Base-by-base conservation (phyloP, 2,797 vertebrate genomes). In the Urosaurus nigricauda region DNA sequence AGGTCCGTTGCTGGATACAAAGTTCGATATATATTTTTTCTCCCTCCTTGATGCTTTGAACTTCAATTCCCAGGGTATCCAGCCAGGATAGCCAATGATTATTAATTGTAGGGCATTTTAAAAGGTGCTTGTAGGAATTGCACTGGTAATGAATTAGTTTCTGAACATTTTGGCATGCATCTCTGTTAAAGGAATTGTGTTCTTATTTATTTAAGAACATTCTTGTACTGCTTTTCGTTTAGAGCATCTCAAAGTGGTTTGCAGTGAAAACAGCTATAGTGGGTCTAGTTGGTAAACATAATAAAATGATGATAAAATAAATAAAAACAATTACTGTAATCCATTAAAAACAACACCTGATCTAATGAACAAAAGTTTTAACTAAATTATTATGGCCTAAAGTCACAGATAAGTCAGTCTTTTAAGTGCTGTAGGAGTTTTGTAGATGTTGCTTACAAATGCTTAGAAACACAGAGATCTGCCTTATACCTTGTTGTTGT, bases 331-430 rank as follows among this genome's bases (percentile, higher is more conserved):
- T 63, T 63, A 63, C 24, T n/a, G 21, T 60, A 60, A 68, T 68
- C 26, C 26, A 12, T 32, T 68, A 32, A 68, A 68, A 68, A 13
- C 11, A 68, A 68, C 29, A 32, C 26, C 9, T 32, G 29, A 12
- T 68, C 65, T 68, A 68, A 68, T 68, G n/a, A n/a, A n/a, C n/a
- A n/a, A n/a, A n/a, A n/a, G n/a, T 70, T 37, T 73, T 56, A 84
- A 53, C 32, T 21, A 17, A 70, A 35, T 53, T 12, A 24, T 35
- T 84, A 32, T 35, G n/a, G 47, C 21, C 26, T 56, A 47, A 35
- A 26, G 19, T 71, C 37, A 68, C 65, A 32, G 65, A 51, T 19
- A 13, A 53, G 5, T 35, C n/a, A 17, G 6, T 63, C 5, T 43
- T 16, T 26, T 29, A 47, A 65, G 9, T 24, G 37, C 37, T 40